Conservation (phyloP, 1,140 invertebrate species). For the Thaumatotibia leucotreta region DNA sequence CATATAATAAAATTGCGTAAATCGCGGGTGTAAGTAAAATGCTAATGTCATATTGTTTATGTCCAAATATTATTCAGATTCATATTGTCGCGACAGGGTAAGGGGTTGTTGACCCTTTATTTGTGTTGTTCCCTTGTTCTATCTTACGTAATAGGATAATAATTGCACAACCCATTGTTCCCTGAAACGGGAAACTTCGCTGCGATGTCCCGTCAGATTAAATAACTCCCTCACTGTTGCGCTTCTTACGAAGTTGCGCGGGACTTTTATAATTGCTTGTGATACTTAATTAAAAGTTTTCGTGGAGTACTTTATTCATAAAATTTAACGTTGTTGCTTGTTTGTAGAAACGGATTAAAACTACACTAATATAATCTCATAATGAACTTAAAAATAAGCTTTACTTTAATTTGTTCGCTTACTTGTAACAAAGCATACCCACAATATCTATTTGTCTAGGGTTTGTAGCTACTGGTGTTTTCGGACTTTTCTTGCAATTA, state of each 20-base stretch:
- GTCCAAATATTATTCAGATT: neutral
- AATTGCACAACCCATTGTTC: neutral
- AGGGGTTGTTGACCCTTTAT: neutral
- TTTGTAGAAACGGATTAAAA: neutral
- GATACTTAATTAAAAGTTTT: conserved; percentile 9
- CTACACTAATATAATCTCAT: too few relatives aligned
- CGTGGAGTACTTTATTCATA: neutral
- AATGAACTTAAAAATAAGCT: too few relatives aligned
- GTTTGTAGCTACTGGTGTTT: too few relatives aligned
- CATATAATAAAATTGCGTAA: neutral
- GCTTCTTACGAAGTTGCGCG: neutral
- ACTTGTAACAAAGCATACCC: too few relatives aligned
- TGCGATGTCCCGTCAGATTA: neutral
- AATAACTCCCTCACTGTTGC: neutral
- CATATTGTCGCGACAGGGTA: neutral
- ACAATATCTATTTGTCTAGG: too few relatives aligned
- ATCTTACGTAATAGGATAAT: neutral
- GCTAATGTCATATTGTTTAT: neutral
- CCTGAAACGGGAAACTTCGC: conserved; percentile 1
- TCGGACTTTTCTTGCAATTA: too few relatives aligned
- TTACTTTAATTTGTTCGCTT: too few relatives aligned
- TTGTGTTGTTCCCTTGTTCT: conserved; percentile 3
- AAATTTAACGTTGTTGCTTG: neutral
- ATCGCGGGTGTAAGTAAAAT: neutral
- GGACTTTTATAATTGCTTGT: neutral